Percentiles rank a stretch among this genome's conserved stretches.
Evolutionary conservation across 1,140 invertebrate species (phyloP).

Genomic region (Leptestheria dahalacensis): DNA sequence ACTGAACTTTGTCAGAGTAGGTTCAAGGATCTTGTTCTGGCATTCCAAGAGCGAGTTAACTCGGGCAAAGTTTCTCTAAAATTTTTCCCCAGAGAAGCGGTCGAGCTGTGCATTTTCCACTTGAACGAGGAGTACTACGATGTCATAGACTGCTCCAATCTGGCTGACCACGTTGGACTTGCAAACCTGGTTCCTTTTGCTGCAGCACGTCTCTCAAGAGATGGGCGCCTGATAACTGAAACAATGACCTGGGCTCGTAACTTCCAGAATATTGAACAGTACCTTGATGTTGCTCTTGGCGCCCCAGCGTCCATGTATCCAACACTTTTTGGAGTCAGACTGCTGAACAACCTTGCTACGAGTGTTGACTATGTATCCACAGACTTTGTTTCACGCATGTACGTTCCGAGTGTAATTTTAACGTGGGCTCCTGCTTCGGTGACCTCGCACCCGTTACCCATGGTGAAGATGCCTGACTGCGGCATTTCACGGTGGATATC

Average conservation of each 20-base stretch:
- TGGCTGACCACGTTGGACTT: slow-evolving; percentile 1
- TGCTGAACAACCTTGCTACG: no score
- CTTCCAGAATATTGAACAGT: background rate
- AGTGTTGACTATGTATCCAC: no score
- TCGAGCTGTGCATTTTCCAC: background rate
- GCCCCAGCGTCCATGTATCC: background rate
- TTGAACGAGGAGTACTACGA: background rate
- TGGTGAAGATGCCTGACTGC: no score
- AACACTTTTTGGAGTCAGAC: background rate
- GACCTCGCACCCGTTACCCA: no score
- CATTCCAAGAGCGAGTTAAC: background rate
- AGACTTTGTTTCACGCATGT: no score
- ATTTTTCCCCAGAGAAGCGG: background rate
- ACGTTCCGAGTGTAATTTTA: no score
- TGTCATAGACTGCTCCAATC: slow-evolving; percentile 6
- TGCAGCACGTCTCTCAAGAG: background rate
- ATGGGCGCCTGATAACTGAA: background rate
- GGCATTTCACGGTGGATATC: no score
- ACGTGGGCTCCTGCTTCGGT: no score
- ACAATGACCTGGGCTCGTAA: background rate
- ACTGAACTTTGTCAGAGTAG: background rate
- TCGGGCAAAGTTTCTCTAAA: background rate
- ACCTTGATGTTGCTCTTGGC: background rate
- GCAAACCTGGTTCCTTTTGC: background rate
- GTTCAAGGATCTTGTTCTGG: background rate